Conservation (phyloP, 23 tunicate genomes). For the Trididemnum clinides region DNA sequence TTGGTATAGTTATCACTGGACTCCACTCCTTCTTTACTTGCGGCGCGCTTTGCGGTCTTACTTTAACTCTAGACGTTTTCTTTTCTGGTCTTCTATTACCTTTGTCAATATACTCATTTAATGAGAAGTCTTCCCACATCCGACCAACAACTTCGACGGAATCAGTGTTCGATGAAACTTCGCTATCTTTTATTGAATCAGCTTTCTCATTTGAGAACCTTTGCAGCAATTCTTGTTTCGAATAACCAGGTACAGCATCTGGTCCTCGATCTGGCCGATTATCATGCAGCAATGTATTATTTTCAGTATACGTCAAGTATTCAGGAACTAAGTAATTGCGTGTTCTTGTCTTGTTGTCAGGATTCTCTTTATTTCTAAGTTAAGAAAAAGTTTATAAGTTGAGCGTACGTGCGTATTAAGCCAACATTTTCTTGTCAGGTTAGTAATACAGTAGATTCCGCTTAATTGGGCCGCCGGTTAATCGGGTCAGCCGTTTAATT, state of each 20-base stretch:
- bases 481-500: too few relatives aligned
- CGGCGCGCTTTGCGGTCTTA: slow-evolving; percentile 62
- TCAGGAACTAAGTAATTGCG: slow-evolving; percentile 32
- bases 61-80: neutral
- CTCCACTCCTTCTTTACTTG: slow-evolving; percentile 46
- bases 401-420: too few relatives aligned
- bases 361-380: too few relatives aligned
- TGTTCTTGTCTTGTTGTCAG: too few relatives aligned
- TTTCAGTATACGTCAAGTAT: neutral
- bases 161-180: slow-evolving; percentile 8
- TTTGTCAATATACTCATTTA: slow-evolving; percentile 35
- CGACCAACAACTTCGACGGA: slow-evolving; percentile 21
- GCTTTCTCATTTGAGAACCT: neutral
- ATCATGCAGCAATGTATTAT: neutral
- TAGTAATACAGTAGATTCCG: too few relatives aligned
- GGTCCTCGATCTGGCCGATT: slow-evolving; percentile 14
- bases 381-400: too few relatives aligned
- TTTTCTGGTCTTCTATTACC: neutral
- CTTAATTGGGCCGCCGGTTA: too few relatives aligned
- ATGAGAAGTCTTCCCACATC: slow-evolving; percentile 86
- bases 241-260: slow-evolving; percentile 18
- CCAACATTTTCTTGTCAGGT: too few relatives aligned
- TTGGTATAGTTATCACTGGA: slow-evolving; percentile 76
- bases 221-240: neutral
- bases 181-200: slow-evolving; percentile 4